Evolutionary conservation across 2,888 invertebrate species (phyloP), one percentile per base, ranked within the genome.

Genomic region (Acanthopleura granulata): DNA sequence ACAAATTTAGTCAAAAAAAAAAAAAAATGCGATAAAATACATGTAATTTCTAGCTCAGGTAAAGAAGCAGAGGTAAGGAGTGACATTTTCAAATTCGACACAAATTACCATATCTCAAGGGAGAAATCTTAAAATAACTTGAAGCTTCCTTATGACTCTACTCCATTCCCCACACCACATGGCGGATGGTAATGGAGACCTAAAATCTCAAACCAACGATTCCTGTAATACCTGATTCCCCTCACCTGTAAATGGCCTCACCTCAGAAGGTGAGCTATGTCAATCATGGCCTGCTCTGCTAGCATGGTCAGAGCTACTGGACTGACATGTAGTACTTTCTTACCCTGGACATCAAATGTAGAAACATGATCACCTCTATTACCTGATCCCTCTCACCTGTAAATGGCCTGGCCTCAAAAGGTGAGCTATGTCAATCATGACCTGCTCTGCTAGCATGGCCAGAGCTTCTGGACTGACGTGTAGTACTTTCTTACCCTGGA

Each of bases 371-470:
- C 40, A 40, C 40, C 40, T 40, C 9, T 12, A 57, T 4, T 57
- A 18, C 57, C 57, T 57, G 40, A 15, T 11, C 18, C 9, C 25
- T 49, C 57, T 62, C 76, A 90, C 90, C 88, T 90, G 86, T 73
- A 91, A 80, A 79, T 91, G 91, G 18, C 85, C 88, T 12, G 90
- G 89, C 75, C 91, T 77, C 22, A 91, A 82, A 0, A 91, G 82
- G 80, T 91, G 91, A 15, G 90, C 86, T 51, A 91, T 86, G 75
- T 91, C 90, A 73, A 89, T 83, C 85, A 89, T 89, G 6, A 90
- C 91, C 73, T 89, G 85, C 74, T 90, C 88, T 12, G 90, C 81
- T n/a, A 91, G 80, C 80, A 86, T 62, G 3, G 90, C 90, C 73
- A 91, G 79, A 3, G 89, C 90, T 74, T 89, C 85, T 9, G 89